Evolutionary conservation across 2,113 vertebrate genomes (phyloP).

Genomic region (Hemicordylus capensis): DNA sequence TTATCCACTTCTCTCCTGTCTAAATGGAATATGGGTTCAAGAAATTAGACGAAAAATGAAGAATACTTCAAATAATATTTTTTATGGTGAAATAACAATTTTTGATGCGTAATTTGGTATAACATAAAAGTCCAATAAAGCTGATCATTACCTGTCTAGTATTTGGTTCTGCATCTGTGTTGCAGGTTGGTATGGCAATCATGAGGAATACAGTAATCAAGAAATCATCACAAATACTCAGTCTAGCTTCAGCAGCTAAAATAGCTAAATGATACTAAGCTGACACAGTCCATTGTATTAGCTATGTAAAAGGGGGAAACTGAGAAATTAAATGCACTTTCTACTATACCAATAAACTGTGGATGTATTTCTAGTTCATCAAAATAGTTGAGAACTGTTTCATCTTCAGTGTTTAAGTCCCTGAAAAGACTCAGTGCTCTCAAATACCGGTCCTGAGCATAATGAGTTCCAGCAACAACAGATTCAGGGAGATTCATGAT

Average conservation of each 20-base stretch:
- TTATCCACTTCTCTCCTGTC: background rate
- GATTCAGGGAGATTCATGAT: constrained; percentile 87
- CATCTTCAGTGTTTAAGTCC: constrained; percentile 76
- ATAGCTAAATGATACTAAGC: background rate
- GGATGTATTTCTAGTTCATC: constrained; percentile 84
- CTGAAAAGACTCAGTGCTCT: constrained; percentile 76
- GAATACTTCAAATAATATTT: background rate
- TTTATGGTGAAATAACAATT: background rate
- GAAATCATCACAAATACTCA: background rate
- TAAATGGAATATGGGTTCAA: background rate
- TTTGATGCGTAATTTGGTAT: background rate
- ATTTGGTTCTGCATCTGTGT: background rate
- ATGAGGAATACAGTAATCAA: background rate
- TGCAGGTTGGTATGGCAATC: background rate
- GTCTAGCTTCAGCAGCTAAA: background rate
- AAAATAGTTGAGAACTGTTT: constrained; percentile 85
- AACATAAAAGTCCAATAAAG: background rate
- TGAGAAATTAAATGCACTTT: background rate
- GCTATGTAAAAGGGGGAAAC: background rate
- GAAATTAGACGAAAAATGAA: background rate
- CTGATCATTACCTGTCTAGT: background rate
- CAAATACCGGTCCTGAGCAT: constrained; percentile 81
- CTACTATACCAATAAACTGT: constrained; percentile 80
- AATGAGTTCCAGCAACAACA: constrained; percentile 79
- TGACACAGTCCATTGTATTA: background rate